A percentile compares a stretch with the other conserved stretches of the same genome.
phyloP scores from a whole-genome alignment of 1,140 invertebrate genomes.

The Euwallacea similis region DNA sequence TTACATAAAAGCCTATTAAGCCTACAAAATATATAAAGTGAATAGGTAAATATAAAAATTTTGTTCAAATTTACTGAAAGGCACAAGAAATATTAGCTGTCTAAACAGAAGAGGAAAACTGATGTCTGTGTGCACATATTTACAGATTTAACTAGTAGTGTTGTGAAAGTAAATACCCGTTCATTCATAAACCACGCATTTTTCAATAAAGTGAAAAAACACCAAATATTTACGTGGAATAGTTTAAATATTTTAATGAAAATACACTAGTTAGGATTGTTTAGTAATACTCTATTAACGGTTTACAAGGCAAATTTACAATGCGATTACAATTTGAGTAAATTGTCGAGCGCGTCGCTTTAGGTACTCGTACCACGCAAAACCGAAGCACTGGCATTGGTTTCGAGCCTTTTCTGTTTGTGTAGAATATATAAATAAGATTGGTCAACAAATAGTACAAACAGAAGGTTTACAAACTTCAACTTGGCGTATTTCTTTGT shows the following conservation, averaged over 20 bases:
- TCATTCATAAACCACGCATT: conserved; percentile 33
- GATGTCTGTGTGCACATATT: conserved; percentile 31
- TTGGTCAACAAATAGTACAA: conserved; percentile 45
- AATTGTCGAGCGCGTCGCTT: conserved; percentile 15
- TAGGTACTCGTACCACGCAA: conserved; percentile 8
- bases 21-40: conserved; percentile 23
- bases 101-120: conserved; percentile 34
- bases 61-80: conserved; percentile 33
- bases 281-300: conserved; percentile 43
- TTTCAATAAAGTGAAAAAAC: conserved; percentile 38
- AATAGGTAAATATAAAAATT: conserved; percentile 31
- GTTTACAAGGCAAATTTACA: conserved; percentile 47
- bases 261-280: conserved; percentile 36
- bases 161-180: conserved; percentile 36
- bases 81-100: conserved; percentile 34
- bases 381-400: conserved; percentile 18
- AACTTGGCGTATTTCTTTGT: conserved; percentile 34
- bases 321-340: conserved; percentile 45
- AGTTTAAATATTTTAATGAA: conserved; percentile 41
- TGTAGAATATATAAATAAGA: conserved; percentile 41
- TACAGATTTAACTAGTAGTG: conserved; percentile 36
- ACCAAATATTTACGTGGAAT: conserved; percentile 43
- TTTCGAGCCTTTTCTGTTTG: conserved; percentile 28
- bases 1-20: conserved; percentile 8
- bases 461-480: conserved; percentile 39